Conservation (phyloP, 2,797 vertebrate genomes). For the Remorina albescens region DNA sequence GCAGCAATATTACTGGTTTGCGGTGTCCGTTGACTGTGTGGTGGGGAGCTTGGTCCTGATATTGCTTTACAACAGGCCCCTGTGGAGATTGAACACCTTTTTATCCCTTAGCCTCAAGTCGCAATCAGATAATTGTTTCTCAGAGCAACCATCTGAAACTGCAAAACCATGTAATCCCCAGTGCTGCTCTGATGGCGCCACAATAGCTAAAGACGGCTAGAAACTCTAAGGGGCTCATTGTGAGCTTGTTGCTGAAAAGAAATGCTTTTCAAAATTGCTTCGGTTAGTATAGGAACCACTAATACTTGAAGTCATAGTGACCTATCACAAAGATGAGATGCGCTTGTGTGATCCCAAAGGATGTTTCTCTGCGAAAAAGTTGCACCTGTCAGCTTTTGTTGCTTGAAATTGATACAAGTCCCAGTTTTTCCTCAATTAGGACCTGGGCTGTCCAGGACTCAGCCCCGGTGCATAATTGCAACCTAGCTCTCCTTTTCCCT, state of each 20-base stretch:
- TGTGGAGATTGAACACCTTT: slow-evolving; percentile 57
- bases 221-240: slow-evolving; percentile 65
- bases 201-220: slow-evolving; percentile 64
- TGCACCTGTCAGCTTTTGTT: slow-evolving; percentile 33
- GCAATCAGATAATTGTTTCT: slow-evolving; percentile 80
- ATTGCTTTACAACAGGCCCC: slow-evolving; percentile 49
- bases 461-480: too few species aligned
- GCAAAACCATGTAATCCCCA: slow-evolving; percentile 71
- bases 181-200: slow-evolving; percentile 57
- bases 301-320: slow-evolving; percentile 50
- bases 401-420: slow-evolving; percentile 25
- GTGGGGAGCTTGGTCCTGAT: slow-evolving; percentile 25
- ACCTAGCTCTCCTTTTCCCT: too few species aligned
- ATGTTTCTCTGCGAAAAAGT: slow-evolving; percentile 5
- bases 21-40: slow-evolving; percentile 1
- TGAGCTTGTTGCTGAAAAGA: slow-evolving; percentile 60
- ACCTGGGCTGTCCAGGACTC: too few species aligned
- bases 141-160: slow-evolving; percentile 77
- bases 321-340: slow-evolving; percentile 56
- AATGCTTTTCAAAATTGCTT: slow-evolving; percentile 65
- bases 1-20: slow-evolving; percentile 12
- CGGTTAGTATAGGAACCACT: slow-evolving; percentile 48
- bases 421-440: slow-evolving; percentile 13
- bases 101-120: slow-evolving; percentile 63
- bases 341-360: slow-evolving; percentile 20